These are phyloP conservation scores for Ephestia elutella DNA, from an alignment of 1,140 invertebrate species.

Conservation along the genomic window DNA sequence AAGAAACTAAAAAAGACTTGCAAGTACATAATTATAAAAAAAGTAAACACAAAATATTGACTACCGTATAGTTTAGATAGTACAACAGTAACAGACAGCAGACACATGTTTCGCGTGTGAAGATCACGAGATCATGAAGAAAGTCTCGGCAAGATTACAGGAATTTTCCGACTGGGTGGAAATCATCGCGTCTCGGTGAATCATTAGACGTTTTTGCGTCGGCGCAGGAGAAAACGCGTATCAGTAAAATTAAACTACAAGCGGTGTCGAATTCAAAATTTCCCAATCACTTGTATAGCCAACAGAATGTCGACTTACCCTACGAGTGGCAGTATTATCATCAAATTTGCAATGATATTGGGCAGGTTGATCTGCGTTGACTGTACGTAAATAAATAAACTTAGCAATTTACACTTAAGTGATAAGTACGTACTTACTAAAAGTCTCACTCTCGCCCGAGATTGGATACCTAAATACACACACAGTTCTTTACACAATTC, in stretches of 20 bases:
- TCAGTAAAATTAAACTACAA: constrained; percentile 27
- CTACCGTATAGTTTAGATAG: neutral
- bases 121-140: constrained; percentile 48
- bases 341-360: too few relatives aligned
- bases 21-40: constrained; percentile 7
- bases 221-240: constrained; percentile 47
- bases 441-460: too few relatives aligned
- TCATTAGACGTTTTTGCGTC: constrained; percentile 58
- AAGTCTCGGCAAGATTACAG: constrained; percentile 64
- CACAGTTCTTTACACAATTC: too few relatives aligned
- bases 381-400: too few relatives aligned
- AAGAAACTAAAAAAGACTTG: too few relatives aligned
- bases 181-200: constrained; percentile 61
- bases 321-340: too few relatives aligned
- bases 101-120: constrained; percentile 47
- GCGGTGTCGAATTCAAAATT: neutral
- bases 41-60: neutral
- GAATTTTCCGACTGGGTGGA: constrained; percentile 69
- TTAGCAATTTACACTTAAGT: too few relatives aligned
- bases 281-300: too few relatives aligned
- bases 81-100: constrained; percentile 9
- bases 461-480: too few relatives aligned
- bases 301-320: too few relatives aligned
- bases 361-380: too few relatives aligned
- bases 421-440: too few relatives aligned